phyloP scores from a whole-genome alignment of 2,797 vertebrate species.

The Acanthurus lineatus region DNA sequence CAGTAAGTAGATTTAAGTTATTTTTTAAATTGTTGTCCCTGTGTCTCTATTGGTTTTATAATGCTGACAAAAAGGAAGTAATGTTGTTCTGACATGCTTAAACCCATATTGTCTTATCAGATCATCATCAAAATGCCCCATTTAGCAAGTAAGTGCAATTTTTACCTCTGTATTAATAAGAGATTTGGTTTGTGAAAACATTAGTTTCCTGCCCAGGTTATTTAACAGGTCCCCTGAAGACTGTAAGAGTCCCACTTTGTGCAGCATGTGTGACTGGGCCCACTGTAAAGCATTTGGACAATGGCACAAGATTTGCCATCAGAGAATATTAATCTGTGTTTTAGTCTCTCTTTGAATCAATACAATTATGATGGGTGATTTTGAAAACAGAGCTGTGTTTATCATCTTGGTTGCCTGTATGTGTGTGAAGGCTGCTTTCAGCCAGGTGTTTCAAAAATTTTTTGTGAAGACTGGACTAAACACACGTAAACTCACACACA shows the following conservation, averaged over 20 bases:
- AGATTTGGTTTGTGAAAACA: not conserved
- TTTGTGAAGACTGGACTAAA: too few species aligned
- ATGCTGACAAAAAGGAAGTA: not conserved
- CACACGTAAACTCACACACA: too few species aligned
- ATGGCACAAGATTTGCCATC: conserved; percentile 26
- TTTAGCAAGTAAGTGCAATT: not conserved
- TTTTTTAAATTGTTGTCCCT: not conserved
- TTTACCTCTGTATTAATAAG: not conserved
- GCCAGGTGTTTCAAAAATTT: too few species aligned
- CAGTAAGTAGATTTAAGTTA: too few species aligned
- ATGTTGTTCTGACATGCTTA: not conserved
- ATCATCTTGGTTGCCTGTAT: conserved; percentile 3
- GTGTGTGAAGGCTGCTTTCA: not conserved
- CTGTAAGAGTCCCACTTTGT: conserved; percentile 4
- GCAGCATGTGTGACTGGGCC: conserved; percentile 30
- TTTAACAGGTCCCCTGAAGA: conserved; percentile 25
- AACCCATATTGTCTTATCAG: not conserved
- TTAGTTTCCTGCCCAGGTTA: conserved; percentile 8
- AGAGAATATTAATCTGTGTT: conserved; percentile 12
- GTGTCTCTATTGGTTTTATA: too few species aligned
- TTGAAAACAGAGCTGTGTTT: not conserved
- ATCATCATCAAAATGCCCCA: too few species aligned
- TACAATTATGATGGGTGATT: conserved; percentile 9
- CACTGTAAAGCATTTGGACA: conserved; percentile 22
- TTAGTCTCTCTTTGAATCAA: conserved; percentile 10